phyloP scores from a whole-genome alignment of 1,140 invertebrate genomes.

The Heliconius nattereri region DNA sequence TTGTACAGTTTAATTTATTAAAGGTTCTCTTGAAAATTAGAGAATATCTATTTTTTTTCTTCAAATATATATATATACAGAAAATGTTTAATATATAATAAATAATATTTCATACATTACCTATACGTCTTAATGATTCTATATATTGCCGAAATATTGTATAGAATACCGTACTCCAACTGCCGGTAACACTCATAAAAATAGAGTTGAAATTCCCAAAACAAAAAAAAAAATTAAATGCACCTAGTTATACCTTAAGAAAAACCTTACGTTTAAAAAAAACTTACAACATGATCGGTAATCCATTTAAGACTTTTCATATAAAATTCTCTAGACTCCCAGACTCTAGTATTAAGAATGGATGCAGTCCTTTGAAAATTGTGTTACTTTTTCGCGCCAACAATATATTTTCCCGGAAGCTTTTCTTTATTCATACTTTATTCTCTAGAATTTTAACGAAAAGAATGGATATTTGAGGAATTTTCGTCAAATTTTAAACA shows the following conservation, averaged over 20 bases:
- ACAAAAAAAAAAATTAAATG: too few species aligned
- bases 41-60: not conserved
- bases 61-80: too few species aligned
- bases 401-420: constrained; percentile 26
- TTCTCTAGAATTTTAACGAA: constrained; percentile 22
- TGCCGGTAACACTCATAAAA: too few species aligned
- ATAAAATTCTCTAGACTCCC: constrained; percentile 35
- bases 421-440: constrained; percentile 33
- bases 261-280: not conserved
- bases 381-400: constrained; percentile 25
- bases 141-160: too few species aligned
- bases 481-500: not conserved
- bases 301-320: constrained; percentile 30
- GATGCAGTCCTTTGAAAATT: constrained; percentile 32
- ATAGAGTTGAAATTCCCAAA: too few species aligned
- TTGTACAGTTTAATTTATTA: constrained; percentile 20
- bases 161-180: too few species aligned
- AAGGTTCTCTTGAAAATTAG: not conserved
- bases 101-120: too few species aligned
- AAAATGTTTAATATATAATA: too few species aligned
- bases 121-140: too few species aligned
- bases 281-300: constrained; percentile 14
- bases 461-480: not conserved
- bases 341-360: constrained; percentile 22
- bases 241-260: not conserved